Conservation (phyloP, 2,113 vertebrate genomes). For the Candoia aspera region DNA sequence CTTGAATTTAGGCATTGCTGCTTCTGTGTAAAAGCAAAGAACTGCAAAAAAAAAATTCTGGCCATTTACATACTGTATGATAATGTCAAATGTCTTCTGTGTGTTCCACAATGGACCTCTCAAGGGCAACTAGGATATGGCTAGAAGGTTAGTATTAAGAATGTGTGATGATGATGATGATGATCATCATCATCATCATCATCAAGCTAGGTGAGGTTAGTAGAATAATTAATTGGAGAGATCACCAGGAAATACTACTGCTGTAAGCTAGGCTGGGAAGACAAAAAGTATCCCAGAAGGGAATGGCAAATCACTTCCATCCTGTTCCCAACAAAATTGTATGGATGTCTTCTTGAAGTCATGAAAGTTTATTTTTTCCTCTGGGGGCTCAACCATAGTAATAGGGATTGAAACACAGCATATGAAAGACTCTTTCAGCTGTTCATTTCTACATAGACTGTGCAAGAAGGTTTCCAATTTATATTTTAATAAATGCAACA, state of each 20-base stretch:
- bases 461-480: neutral
- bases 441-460: neutral
- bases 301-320: neutral
- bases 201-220: neutral
- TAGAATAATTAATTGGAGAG: neutral
- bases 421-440: neutral
- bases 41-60: neutral
- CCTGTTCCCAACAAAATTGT: neutral
- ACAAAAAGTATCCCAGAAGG: neutral
- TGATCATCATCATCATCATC: neutral
- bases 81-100: neutral
- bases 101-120: slow-evolving; percentile 8
- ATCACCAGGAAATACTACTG: neutral
- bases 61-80: neutral
- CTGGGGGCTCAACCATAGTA: neutral
- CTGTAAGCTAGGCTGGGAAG: neutral
- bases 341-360: neutral
- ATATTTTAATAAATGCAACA: neutral
- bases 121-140: neutral
- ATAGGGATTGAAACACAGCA: neutral
- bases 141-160: neutral
- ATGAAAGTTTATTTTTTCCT: neutral
- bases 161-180: neutral
- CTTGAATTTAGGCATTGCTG: neutral
- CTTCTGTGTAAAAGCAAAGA: neutral